Evolutionary conservation across 2,113 vertebrate genomes (phyloP).

Genomic region (Poecilia latipinna): DNA sequence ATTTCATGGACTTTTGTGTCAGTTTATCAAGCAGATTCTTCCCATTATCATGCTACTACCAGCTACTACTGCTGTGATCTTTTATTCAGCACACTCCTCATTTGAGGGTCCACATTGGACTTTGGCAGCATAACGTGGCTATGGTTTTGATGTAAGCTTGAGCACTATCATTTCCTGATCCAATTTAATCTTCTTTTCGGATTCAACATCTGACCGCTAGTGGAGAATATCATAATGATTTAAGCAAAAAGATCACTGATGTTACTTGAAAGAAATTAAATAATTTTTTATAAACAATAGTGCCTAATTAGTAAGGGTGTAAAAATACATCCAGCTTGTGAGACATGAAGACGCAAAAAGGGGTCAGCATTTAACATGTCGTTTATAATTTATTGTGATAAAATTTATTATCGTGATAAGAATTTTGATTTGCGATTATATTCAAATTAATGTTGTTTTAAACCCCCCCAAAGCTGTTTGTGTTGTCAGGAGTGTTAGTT

Average conservation of each 20-base stretch:
- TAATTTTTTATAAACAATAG: too few relatives aligned
- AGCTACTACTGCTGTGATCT: constrained; percentile 40
- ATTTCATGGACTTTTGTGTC: constrained; percentile 62
- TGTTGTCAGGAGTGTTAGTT: too few relatives aligned
- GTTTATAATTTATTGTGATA: too few relatives aligned
- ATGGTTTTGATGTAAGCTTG: constrained; percentile 46
- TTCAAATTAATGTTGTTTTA: too few relatives aligned
- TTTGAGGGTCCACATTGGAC: constrained; percentile 19
- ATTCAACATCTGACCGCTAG: constrained; percentile 35
- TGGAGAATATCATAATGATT: constrained; percentile 42
- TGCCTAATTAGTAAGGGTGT: too few relatives aligned
- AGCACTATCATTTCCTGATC: constrained; percentile 46
- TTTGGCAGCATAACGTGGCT: constrained; percentile 35
- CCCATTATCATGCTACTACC: constrained; percentile 46
- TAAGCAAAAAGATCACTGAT: neutral
- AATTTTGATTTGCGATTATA: too few relatives aligned
- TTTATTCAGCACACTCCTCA: constrained; percentile 44
- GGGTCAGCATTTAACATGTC: too few relatives aligned
- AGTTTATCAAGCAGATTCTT: constrained; percentile 40
- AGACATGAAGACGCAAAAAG: too few relatives aligned
- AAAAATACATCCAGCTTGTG: too few relatives aligned
- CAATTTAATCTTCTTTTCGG: constrained; percentile 58
- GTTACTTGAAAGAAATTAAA: neutral
- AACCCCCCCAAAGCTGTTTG: too few relatives aligned
- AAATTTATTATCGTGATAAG: too few relatives aligned